These are phyloP conservation scores for Sebastes flavidus DNA, from an alignment of 2,797 vertebrate species.

Conservation along the genomic window DNA sequence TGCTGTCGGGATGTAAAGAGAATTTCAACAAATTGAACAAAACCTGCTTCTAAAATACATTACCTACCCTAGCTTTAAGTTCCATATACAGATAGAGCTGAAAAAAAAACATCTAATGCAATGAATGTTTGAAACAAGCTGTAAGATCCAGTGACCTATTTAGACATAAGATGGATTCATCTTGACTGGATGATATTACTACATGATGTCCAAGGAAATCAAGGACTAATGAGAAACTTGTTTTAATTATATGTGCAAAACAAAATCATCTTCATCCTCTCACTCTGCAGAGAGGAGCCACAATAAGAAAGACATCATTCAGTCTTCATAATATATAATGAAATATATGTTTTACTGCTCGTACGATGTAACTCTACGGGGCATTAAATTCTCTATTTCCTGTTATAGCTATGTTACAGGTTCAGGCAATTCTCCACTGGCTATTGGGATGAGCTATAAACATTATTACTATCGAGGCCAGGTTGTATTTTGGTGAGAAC, in stretches of 20 bases:
- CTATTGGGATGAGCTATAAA: slow-evolving; percentile 66
- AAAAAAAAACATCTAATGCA: background rate
- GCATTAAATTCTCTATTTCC: slow-evolving; percentile 70
- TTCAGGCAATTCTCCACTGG: slow-evolving; percentile 60
- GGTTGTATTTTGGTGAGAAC: slow-evolving; percentile 63
- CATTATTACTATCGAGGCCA: slow-evolving; percentile 67
- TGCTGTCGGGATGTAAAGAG: background rate
- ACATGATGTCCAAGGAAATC: background rate
- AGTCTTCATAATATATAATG: slow-evolving; percentile 46
- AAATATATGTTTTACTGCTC: slow-evolving; percentile 50
- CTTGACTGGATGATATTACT: background rate
- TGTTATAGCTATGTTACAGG: slow-evolving; percentile 62
- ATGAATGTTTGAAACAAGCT: background rate
- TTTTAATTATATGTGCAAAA: slow-evolving; percentile 21
- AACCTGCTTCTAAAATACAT: background rate
- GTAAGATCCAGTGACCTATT: slow-evolving; percentile 5
- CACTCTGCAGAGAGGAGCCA: background rate
- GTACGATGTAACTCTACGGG: slow-evolving; percentile 47
- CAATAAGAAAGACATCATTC: slow-evolving; percentile 32
- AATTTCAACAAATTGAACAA: background rate
- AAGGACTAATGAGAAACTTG: background rate
- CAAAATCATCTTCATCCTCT: background rate
- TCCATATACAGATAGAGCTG: background rate
- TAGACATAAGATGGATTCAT: background rate
- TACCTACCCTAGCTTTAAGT: background rate